Evolutionary conservation across 2,113 vertebrate genomes (phyloP).

Genomic region (Pipra filicauda): DNA sequence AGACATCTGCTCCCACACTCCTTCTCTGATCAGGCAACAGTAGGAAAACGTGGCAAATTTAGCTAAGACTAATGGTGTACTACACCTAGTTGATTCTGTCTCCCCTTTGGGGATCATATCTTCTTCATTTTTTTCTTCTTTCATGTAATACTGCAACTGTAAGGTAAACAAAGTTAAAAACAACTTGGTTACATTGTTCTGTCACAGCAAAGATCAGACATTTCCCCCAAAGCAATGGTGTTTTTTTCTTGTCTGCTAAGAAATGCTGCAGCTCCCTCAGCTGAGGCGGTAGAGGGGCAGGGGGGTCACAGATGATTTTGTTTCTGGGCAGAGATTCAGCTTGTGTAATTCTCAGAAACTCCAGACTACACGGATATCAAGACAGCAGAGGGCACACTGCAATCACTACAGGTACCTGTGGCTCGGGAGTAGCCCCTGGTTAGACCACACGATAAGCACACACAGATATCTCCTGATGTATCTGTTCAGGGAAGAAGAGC

Average conservation of each 20-base stretch:
- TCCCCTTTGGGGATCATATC: not conserved
- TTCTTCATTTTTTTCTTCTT: not conserved
- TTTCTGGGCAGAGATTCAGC: not conserved
- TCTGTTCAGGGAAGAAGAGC: not conserved
- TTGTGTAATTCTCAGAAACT: not conserved
- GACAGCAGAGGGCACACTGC: conserved; percentile 58
- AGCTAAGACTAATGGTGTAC: not conserved
- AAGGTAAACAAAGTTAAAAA: not conserved
- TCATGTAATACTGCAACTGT: not conserved
- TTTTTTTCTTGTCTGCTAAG: not conserved
- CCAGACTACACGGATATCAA: not conserved
- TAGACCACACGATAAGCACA: not conserved
- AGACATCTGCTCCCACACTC: not conserved
- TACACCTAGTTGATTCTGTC: not conserved
- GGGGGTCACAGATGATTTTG: not conserved
- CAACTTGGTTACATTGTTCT: not conserved
- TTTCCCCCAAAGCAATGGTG: not conserved
- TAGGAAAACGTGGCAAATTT: not conserved
- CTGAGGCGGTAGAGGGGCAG: not conserved
- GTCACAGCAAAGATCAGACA: not conserved
- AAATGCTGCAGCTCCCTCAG: not conserved
- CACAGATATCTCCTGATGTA: not conserved
- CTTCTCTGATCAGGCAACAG: not conserved
- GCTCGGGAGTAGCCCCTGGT: rapidly evolving
- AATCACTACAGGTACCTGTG: not conserved